These are phyloP conservation scores for Globodera ellingtonae DNA, from an alignment of 1,140 invertebrate species.

Conservation along the genomic window DNA sequence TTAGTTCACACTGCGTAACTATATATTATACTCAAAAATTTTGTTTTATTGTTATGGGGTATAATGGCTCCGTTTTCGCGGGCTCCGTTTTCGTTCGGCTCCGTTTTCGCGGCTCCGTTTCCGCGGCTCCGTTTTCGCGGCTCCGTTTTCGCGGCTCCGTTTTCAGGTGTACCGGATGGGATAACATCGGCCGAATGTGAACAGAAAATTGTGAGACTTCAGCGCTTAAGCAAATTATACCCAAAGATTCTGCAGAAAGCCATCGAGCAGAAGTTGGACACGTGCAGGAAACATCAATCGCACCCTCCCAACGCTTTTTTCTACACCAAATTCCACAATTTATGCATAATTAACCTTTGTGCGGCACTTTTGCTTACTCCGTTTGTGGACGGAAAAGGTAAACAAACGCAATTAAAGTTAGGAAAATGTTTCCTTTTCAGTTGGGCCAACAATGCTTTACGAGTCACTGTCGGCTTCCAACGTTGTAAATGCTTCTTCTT, in stretches of 20 bases:
- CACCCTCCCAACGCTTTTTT: not conserved
- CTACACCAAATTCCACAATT: not conserved
- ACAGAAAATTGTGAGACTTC: not conserved
- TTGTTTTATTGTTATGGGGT: no score
- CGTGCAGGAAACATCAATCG: not conserved
- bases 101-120: no score
- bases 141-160: no score
- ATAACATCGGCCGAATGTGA: not conserved
- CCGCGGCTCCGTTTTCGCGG: no score
- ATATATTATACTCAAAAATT: no score
- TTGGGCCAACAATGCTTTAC: not conserved
- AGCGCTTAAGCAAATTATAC: not conserved
- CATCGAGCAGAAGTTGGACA: not conserved
- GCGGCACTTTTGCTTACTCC: not conserved
- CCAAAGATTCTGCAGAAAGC: not conserved
- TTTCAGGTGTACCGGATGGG: no score
- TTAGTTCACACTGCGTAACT: no score
- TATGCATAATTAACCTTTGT: slow-evolving; percentile 7
- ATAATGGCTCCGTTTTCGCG: no score
- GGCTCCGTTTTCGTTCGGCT: no score
- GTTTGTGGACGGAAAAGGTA: not conserved
- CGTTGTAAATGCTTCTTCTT: not conserved
- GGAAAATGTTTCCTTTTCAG: not conserved
- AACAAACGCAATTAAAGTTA: not conserved
- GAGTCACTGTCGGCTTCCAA: not conserved